Evolutionary conservation across 2,113 vertebrate species (phyloP).

Genomic region (Brachionichthys hirsutus): DNA sequence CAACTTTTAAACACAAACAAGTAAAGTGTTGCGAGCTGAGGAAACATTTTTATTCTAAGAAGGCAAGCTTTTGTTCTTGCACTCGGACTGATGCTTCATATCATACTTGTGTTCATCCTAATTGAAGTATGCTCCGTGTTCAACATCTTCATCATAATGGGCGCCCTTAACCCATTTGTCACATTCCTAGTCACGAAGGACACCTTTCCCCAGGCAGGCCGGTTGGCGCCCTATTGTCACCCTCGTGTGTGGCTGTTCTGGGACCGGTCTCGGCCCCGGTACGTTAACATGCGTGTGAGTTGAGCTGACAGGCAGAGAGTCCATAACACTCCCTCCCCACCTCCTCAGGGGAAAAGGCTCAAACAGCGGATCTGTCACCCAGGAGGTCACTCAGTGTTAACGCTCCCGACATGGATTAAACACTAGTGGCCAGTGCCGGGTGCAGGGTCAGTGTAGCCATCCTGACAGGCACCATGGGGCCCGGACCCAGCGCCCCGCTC

Average conservation of each 20-base stretch:
- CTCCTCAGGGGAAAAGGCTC: constrained; percentile 75
- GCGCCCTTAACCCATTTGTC: constrained; percentile 58
- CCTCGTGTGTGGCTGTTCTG: constrained; percentile 56
- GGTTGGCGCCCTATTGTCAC: constrained; percentile 63
- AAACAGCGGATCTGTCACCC: constrained; percentile 92
- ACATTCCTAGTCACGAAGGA: constrained; percentile 68
- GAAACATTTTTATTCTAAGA: constrained; percentile 19
- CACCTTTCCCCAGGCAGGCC: constrained; percentile 69
- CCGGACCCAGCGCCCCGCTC: constrained; percentile 60
- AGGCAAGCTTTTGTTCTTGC: constrained; percentile 16
- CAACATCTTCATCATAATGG: constrained; percentile 66
- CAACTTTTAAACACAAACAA: constrained; percentile 8
- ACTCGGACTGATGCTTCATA: constrained; percentile 20
- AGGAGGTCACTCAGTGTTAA: constrained; percentile 91
- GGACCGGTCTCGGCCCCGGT: constrained; percentile 55
- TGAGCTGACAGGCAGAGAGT: constrained; percentile 73
- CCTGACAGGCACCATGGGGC: constrained; percentile 80
- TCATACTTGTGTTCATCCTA: constrained; percentile 26
- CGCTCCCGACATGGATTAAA: constrained; percentile 92
- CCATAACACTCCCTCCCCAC: constrained; percentile 54
- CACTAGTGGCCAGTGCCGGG: constrained; percentile 82
- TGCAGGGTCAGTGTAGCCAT: constrained; percentile 84
- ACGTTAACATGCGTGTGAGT: constrained; percentile 68
- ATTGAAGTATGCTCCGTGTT: constrained; percentile 54
- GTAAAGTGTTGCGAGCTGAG: neutral